Percentiles rank a stretch among this genome's conserved stretches.
Conservation (phyloP, 37 sponge, comb jelly and placozoan genomes). For the Beroe forskalii region DNA sequence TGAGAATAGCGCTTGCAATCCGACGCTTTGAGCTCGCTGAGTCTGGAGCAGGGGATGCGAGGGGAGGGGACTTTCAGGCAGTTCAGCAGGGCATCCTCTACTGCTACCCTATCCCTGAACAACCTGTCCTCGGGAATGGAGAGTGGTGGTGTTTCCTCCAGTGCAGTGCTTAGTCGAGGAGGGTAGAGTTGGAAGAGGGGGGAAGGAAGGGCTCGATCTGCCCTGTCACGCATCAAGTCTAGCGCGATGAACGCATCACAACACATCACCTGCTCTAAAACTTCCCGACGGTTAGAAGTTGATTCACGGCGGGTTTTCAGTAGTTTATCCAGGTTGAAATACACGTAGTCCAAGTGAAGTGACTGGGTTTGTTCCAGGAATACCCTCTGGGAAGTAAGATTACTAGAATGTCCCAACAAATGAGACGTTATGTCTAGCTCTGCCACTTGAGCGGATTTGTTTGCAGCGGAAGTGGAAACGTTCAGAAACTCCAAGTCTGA, state of each 20-base stretch:
- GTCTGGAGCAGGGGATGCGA: background rate
- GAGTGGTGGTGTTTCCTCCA: background rate
- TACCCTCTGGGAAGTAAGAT: background rate
- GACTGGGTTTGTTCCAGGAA: conserved; percentile 50
- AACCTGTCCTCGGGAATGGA: background rate
- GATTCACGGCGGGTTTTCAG: background rate
- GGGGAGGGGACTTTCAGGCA: background rate
- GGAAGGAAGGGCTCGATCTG: background rate
- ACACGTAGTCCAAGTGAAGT: background rate
- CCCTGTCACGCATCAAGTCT: background rate
- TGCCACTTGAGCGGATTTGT: background rate
- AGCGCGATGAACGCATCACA: conserved; percentile 18
- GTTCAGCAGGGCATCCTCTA: background rate
- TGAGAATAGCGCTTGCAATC: conserved; percentile 2
- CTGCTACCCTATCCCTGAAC: background rate
- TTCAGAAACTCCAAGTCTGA: conserved; percentile 30
- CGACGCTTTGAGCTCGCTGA: conserved; percentile 3
- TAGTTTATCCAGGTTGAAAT: conserved; percentile 33
- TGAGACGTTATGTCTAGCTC: conserved; percentile 6
- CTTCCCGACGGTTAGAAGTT: background rate
- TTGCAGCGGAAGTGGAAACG: background rate
- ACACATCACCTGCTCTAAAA: conserved; percentile 33
- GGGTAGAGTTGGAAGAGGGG: background rate
- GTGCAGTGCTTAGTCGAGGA: background rate
- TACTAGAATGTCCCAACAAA: background rate